These are phyloP conservation scores for Ianthella basta DNA, from an alignment of 37 sponge, comb jelly and placozoan species.

Conservation along the genomic window DNA sequence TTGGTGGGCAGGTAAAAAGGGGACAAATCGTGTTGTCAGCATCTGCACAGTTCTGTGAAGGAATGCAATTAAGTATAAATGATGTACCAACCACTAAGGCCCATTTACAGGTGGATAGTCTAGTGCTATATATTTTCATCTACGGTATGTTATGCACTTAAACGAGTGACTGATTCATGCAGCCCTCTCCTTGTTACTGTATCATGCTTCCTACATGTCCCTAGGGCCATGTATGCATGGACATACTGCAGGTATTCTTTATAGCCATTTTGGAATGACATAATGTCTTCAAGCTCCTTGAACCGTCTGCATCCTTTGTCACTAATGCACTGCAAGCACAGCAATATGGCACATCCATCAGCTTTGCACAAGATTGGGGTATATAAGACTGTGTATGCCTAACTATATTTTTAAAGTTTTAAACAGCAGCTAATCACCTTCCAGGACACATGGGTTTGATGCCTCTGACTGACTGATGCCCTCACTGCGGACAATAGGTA, in stretches of 20 bases:
- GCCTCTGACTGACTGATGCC: constrained; percentile 12
- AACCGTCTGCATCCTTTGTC: constrained; percentile 15
- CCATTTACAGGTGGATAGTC: too few relatives aligned
- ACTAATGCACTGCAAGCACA: constrained; percentile 1
- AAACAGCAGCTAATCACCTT: too few relatives aligned
- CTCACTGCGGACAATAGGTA: constrained; percentile 7
- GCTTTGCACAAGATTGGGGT: too few relatives aligned
- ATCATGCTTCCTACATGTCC: too few relatives aligned
- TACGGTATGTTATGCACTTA: neutral
- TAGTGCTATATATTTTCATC: neutral
- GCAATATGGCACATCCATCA: too few relatives aligned
- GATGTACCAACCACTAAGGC: too few relatives aligned
- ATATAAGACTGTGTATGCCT: too few relatives aligned
- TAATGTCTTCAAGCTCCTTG: constrained; percentile 8
- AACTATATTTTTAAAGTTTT: too few relatives aligned
- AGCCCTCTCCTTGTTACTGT: too few relatives aligned
- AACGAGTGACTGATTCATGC: too few relatives aligned
- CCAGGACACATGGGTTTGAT: constrained; percentile 9
- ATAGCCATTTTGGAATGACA: constrained; percentile 12
- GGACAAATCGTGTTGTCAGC: neutral
- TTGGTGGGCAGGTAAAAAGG: constrained; percentile 5
- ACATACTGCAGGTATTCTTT: neutral
- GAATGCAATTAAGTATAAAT: too few relatives aligned
- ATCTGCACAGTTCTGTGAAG: neutral
- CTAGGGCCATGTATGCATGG: too few relatives aligned